phyloP scores from a whole-genome alignment of 2,113 vertebrate species.

The Percopsis transmontana region DNA sequence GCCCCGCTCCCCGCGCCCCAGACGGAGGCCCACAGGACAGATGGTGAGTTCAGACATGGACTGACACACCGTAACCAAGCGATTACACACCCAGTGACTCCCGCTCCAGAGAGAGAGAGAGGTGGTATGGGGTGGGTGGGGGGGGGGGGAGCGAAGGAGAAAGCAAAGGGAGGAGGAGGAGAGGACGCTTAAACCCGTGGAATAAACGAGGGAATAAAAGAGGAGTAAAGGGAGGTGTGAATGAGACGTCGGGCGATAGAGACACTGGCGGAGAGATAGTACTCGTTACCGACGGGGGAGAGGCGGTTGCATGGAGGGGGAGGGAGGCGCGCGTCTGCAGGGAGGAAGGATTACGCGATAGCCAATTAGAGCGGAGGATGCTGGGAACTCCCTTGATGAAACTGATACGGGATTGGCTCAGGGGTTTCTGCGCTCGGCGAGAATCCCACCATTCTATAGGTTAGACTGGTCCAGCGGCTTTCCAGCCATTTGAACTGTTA shows the following conservation, averaged over 20 bases:
- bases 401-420: slow-evolving; percentile 67
- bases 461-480: no score
- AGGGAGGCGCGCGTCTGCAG: slow-evolving; percentile 61
- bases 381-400: slow-evolving; percentile 81
- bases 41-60: slow-evolving; percentile 90
- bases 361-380: slow-evolving; percentile 87
- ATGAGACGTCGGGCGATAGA: neutral
- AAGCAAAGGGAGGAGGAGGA: neutral
- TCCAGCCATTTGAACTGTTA: no score
- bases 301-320: slow-evolving; percentile 46
- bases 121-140: neutral
- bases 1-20: slow-evolving; percentile 59
- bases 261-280: slow-evolving; percentile 15
- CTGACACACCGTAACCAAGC: slow-evolving; percentile 94
- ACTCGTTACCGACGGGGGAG: slow-evolving; percentile 26
- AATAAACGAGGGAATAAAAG: neutral
- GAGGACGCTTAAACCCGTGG: no score
- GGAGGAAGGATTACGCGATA: slow-evolving; percentile 90
- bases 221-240: neutral
- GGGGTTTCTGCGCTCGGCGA: no score
- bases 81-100: slow-evolving; percentile 91
- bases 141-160: neutral
- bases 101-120: slow-evolving; percentile 81
- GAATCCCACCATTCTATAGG: no score
- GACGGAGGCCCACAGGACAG: slow-evolving; percentile 90